Conservation (phyloP, 2,888 invertebrate species). For the Hydroisotoma schaefferi region DNA sequence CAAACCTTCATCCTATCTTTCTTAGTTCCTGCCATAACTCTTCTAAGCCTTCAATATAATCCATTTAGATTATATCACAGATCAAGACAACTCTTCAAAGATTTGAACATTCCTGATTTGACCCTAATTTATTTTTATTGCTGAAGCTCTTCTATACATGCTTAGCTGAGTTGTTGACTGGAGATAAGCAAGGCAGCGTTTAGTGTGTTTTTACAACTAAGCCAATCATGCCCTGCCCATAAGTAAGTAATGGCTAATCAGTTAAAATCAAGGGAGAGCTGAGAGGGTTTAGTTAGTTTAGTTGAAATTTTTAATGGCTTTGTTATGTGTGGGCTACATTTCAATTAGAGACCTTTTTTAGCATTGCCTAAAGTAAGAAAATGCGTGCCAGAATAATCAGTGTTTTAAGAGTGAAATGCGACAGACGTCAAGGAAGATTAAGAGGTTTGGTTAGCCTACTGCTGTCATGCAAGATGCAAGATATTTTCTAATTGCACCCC, state of each 20-base stretch:
- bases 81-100: conserved; percentile 8
- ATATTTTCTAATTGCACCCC: conserved; percentile 6
- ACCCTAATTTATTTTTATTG: conserved; percentile 13
- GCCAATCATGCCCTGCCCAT: no score
- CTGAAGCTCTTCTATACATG: conserved; percentile 2
- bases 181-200: no score
- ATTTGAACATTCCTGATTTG: no score
- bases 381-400: neutral
- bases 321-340: conserved; percentile 17
- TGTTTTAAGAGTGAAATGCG: neutral
- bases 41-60: no score
- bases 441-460: neutral
- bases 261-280: conserved; percentile 10
- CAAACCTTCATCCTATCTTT: no score
- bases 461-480: conserved; percentile 3
- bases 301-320: conserved; percentile 18
- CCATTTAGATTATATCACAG: conserved; percentile 13
- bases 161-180: no score
- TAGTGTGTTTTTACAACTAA: no score
- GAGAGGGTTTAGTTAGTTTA: no score
- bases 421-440: neutral
- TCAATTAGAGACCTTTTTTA: conserved; percentile 16
- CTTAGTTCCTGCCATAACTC: no score
- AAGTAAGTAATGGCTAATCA: conserved; percentile 15
- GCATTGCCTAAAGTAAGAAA: conserved; percentile 1